Base-by-base conservation (phyloP, 2,113 vertebrate species). In the Hippocampus zosterae region DNA sequence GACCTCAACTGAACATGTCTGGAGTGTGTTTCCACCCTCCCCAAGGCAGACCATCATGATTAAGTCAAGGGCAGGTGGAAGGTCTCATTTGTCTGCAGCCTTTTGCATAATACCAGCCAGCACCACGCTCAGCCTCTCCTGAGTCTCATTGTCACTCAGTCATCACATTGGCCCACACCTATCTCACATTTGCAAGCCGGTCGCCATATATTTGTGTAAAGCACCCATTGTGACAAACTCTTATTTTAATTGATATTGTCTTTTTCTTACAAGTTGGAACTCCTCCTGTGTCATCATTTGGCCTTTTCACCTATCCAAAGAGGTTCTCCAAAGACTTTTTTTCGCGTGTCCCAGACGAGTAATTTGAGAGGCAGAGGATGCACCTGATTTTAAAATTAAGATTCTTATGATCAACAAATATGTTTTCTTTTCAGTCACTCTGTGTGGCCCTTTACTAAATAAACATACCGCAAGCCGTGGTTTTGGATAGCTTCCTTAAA, bases 21-120 rank as follows among this genome's bases (percentile, higher is more conserved):
- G 52, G 52, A n/a, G 21, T 55, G 21, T n/a, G 8, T 23, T 23
- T 42, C 19, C 27, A 23, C 42, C 55, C 55, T 5, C 1, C 53
- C 37, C 44, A 25, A 57, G 53, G 55, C 27, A 60, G 57, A 33
- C 27, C 27, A 65, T 40, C 42, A 68, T 71, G n/a, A 68, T 18
- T n/a, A 72, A 67, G n/a, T 70, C 66, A 56, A 60, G 5, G n/a
- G 42, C 21, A 77, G 74, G 61, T 2, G 5, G 56, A 21, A 53
- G 27, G 42, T 67, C 55, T 66, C 60, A 68, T 73, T 73, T 66
- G 37, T 75, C 55, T 46, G 27, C 25, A 75, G 44, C 65, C 61
- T 59, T 46, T 53, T 46, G 16, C 74, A 75, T 40, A 50, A 4
- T 41, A 42, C 41, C 70, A 37, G 46, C 44, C 12, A 37, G 33